phyloP scores from a whole-genome alignment of 2,113 vertebrate genomes.

The Zapornia atra region DNA sequence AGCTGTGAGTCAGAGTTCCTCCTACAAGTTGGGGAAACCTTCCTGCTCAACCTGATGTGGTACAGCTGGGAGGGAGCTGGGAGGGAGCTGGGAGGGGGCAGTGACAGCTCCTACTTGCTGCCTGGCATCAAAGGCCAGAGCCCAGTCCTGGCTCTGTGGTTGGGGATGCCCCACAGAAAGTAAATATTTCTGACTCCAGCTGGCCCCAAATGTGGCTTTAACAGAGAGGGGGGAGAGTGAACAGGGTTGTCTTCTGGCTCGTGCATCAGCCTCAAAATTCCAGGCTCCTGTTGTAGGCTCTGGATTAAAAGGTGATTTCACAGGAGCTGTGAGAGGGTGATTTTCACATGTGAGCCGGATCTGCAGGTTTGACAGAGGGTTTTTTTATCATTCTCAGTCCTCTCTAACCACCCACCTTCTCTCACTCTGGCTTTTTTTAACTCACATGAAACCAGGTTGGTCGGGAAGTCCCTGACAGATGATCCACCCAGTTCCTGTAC shows the following conservation, averaged over 20 bases:
- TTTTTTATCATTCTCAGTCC: neutral
- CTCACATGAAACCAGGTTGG: fast-evolving
- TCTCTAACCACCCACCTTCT: neutral
- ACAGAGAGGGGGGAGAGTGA: neutral
- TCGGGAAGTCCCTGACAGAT: neutral
- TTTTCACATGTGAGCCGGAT: conserved; percentile 13
- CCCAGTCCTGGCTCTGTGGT: fast-evolving
- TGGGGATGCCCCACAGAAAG: neutral
- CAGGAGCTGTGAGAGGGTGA: neutral
- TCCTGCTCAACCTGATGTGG: neutral
- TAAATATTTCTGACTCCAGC: neutral
- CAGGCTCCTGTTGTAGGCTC: neutral
- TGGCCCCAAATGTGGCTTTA: neutral
- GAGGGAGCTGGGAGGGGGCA: neutral
- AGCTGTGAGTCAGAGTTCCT: neutral
- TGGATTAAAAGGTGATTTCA: conserved; percentile 1
- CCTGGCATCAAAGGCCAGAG: neutral
- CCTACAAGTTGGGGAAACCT: neutral
- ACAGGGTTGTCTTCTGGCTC: neutral
- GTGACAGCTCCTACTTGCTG: fast-evolving
- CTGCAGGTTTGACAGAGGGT: neutral
- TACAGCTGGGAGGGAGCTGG: neutral
- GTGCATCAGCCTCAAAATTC: neutral
- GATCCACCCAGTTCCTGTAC: neutral
- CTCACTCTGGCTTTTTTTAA: neutral